Percentiles rank a stretch among this genome's conserved stretches.
Evolutionary conservation across 2,797 vertebrate species (phyloP).

Genomic region (Sebastolobus altivelis): DNA sequence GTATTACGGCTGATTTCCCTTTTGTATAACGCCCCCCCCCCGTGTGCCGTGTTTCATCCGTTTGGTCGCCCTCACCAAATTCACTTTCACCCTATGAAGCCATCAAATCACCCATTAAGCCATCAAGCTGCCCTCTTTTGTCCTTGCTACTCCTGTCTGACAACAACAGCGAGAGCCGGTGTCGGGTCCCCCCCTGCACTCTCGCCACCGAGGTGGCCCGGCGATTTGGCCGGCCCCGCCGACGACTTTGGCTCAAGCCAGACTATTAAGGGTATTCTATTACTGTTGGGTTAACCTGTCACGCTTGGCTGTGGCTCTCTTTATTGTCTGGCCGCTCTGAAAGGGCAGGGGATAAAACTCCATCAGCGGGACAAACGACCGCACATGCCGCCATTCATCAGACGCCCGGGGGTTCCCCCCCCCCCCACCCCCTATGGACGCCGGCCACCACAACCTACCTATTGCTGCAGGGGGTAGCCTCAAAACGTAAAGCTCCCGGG

Average conservation of each 20-base stretch:
- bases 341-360: constrained; percentile 83
- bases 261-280: constrained; percentile 76
- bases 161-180: constrained; percentile 51
- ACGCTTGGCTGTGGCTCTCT: constrained; percentile 75
- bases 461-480: constrained; percentile 18
- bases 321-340: constrained; percentile 76
- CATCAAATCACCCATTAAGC: constrained; percentile 76
- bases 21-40: constrained; percentile 34
- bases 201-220: constrained; percentile 23
- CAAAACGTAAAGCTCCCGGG: constrained; percentile 39
- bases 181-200: constrained; percentile 16
- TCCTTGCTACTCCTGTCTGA: constrained; percentile 72
- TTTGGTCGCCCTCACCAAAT: constrained; percentile 63
- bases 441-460: neutral
- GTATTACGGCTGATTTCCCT: constrained; percentile 31
- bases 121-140: constrained; percentile 76
- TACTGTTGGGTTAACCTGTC: constrained; percentile 82
- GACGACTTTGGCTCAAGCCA: constrained; percentile 48
- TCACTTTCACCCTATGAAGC: constrained; percentile 72
- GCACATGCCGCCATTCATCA: constrained; percentile 70
- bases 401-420: constrained; percentile 45
- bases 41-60: constrained; percentile 39
- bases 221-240: constrained; percentile 40
- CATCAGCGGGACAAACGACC: constrained; percentile 79
- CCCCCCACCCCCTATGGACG: neutral